phyloP scores from a whole-genome alignment of 2,113 vertebrate genomes.

The Scomber colias region DNA sequence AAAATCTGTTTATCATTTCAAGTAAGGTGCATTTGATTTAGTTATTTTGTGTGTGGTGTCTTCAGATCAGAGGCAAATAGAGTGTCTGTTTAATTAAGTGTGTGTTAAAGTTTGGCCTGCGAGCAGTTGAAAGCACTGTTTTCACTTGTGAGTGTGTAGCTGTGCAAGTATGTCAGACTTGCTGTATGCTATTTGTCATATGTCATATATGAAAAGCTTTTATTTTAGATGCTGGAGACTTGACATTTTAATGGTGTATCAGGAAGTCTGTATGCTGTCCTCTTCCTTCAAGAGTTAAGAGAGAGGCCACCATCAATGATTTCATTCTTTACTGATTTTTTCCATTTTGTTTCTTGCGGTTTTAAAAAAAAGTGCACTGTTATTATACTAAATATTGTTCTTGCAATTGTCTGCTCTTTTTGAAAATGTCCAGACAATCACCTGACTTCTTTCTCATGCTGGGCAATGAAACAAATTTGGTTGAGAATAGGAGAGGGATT shows the following conservation, averaged over 20 bases:
- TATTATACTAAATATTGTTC: no score
- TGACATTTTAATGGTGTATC: not conserved
- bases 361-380: no score
- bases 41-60: not conserved
- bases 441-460: no score
- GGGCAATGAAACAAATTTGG: not conserved
- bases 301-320: no score
- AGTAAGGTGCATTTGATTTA: not conserved
- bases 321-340: no score
- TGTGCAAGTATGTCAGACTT: not conserved
- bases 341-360: no score
- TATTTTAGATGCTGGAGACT: no score
- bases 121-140: not conserved
- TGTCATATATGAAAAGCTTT: no score
- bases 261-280: no score
- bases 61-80: not conserved
- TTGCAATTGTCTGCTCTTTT: no score
- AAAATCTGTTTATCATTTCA: slow-evolving; percentile 4
- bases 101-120: not conserved
- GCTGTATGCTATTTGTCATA: no score
- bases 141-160: not conserved
- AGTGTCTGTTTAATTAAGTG: not conserved
- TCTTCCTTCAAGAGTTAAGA: not conserved
- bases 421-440: no score
- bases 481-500: not conserved